A percentile compares a stretch with the other conserved stretches of the same genome.
phyloP scores from a whole-genome alignment of 2,797 vertebrate genomes.

The Molossus molossus region DNA sequence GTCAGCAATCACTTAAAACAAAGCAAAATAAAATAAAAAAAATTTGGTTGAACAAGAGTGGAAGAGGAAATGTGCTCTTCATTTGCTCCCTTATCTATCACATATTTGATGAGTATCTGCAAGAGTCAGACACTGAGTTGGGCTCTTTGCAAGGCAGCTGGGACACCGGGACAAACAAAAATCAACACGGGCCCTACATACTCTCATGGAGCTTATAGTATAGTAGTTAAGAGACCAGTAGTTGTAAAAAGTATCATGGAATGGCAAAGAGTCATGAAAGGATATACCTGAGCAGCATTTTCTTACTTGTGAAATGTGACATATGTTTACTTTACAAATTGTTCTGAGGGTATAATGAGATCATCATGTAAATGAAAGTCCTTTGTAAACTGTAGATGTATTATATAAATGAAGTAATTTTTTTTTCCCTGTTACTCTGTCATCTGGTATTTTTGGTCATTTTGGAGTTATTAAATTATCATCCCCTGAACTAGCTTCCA shows the following conservation, averaged over 20 bases:
- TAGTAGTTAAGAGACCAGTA: neutral
- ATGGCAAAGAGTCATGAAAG: neutral
- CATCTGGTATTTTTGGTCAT: neutral
- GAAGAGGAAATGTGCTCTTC: neutral
- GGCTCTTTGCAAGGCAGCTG: neutral
- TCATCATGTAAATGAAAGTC: too few relatives aligned
- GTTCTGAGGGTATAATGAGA: neutral
- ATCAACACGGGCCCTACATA: neutral
- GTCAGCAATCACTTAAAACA: conserved; percentile 38
- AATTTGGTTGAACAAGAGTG: neutral
- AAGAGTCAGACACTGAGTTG: neutral
- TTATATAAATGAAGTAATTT: neutral
- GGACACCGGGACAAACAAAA: neutral
- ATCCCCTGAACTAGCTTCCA: neutral
- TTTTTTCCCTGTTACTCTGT: neutral
- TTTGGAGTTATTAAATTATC: neutral
- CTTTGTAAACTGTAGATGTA: neutral
- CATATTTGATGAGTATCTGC: neutral
- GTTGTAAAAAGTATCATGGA: neutral
- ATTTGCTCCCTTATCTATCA: neutral
- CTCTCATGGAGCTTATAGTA: neutral
- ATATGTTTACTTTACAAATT: neutral
- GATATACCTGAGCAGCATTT: neutral
- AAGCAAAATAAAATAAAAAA: neutral
- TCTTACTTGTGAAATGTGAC: too few relatives aligned